phyloP scores from a whole-genome alignment of 2,797 vertebrate genomes.

The Avahi laniger region DNA sequence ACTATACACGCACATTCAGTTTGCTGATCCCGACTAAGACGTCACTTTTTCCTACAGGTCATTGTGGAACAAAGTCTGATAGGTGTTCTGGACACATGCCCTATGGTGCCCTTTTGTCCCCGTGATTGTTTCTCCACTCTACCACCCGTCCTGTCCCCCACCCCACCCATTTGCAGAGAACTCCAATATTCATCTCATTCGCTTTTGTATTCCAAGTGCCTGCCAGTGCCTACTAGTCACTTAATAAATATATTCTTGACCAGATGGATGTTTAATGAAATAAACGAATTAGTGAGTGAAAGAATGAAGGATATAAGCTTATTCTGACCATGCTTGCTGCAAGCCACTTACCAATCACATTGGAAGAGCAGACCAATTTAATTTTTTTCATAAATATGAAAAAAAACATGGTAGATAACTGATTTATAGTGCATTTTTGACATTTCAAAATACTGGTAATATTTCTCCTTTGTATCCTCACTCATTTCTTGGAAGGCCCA shows the following conservation, averaged over 20 bases:
- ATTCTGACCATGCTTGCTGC: background rate
- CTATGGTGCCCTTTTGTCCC: rapidly evolving
- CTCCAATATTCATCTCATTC: background rate
- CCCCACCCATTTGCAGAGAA: rapidly evolving
- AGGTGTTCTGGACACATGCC: rapidly evolving
- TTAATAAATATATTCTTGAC: background rate
- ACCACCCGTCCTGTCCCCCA: rapidly evolving
- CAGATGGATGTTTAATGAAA: background rate
- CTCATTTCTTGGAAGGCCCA: background rate
- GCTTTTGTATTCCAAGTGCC: background rate
- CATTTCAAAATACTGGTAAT: background rate
- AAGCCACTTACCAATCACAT: background rate
- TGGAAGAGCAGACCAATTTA: background rate
- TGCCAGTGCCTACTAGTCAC: background rate
- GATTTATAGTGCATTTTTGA: background rate
- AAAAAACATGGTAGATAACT: background rate
- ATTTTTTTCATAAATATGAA: background rate
- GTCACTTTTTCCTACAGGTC: background rate
- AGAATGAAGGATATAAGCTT: background rate
- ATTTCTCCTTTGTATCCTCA: background rate
- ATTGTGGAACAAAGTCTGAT: background rate
- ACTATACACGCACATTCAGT: background rate
- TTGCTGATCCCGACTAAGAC: background rate
- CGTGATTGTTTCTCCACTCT: rapidly evolving
- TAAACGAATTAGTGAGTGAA: background rate